Conservation (phyloP, 2,888 invertebrate species). For the Fragum whitleyi region DNA sequence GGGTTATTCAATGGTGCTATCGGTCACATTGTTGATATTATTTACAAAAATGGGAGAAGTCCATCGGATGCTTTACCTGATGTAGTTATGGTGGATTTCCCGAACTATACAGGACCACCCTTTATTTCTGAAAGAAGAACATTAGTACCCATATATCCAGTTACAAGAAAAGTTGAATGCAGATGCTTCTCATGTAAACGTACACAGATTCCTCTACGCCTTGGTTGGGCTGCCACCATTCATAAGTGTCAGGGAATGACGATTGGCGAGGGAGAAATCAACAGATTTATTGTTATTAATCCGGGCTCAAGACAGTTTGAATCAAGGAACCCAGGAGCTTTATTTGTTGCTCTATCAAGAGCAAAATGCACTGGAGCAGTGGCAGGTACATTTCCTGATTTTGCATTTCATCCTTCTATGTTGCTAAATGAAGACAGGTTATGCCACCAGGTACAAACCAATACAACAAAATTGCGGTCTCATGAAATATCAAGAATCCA, state of each 20-base stretch:
- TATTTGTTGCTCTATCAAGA: too few species aligned
- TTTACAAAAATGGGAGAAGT: conserved; percentile 28
- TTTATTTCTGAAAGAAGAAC: conserved; percentile 47
- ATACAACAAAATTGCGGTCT: conserved; percentile 35
- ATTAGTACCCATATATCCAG: conserved; percentile 64
- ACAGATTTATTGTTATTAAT: conserved; percentile 62
- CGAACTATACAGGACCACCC: conserved; percentile 67
- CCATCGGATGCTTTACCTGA: conserved; percentile 17
- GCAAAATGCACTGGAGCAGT: conserved; percentile 50
- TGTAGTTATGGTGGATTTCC: conserved; percentile 60
- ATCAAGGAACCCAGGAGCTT: too few species aligned
- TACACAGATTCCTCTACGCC: conserved; percentile 61
- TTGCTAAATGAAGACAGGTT: conserved; percentile 56
- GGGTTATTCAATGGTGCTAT: conserved; percentile 63
- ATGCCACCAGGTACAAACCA: conserved; percentile 49
- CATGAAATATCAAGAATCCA: conserved; percentile 34
- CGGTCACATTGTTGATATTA: conserved; percentile 55
- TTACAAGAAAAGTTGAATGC: conserved; percentile 50
- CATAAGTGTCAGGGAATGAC: conserved; percentile 69
- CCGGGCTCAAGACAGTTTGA: conserved; percentile 59
- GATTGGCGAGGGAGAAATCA: conserved; percentile 54
- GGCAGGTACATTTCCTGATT: conserved; percentile 37
- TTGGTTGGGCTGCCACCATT: conserved; percentile 66
- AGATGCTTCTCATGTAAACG: conserved; percentile 63
- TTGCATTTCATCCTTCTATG: conserved; percentile 61